phyloP scores from a whole-genome alignment of 1,140 invertebrate species.

The Platyura marginata region DNA sequence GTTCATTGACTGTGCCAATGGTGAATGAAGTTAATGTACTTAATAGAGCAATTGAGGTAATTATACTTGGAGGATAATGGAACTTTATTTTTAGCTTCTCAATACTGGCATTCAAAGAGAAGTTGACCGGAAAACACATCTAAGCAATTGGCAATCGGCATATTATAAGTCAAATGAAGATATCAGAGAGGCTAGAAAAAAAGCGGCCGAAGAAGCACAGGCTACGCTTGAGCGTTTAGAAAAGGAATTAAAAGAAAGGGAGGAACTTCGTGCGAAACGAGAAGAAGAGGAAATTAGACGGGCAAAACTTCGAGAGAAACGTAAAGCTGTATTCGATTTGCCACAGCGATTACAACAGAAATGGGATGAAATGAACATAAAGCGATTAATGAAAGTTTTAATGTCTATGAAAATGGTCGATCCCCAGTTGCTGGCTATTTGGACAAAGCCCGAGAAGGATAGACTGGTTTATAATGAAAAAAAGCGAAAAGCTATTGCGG shows the following conservation, averaged over 20 bases:
- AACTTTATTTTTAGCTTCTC: conserved; percentile 5
- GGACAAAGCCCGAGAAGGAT: conserved; percentile 20
- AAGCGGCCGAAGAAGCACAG: conserved; percentile 12
- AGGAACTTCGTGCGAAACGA: background rate
- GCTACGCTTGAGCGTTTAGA: conserved; percentile 17
- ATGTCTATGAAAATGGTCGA: conserved; percentile 22
- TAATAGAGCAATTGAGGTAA: background rate
- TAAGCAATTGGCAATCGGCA: conserved; percentile 17
- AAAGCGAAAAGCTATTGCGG: conserved; percentile 15
- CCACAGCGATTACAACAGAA: conserved; percentile 6
- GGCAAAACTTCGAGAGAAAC: background rate
- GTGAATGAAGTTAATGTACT: conserved; percentile 12
- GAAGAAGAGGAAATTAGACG: conserved; percentile 2
- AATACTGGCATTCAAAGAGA: conserved; percentile 8
- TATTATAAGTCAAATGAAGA: conserved; percentile 21
- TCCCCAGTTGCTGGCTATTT: conserved; percentile 16
- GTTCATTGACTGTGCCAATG: conserved; percentile 19
- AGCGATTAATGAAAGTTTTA: conserved; percentile 17
- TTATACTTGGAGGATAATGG: too few species aligned
- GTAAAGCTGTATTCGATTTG: background rate
- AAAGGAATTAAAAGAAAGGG: conserved; percentile 6
- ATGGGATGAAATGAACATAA: conserved; percentile 19
- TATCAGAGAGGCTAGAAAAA: conserved; percentile 18
- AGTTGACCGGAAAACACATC: conserved; percentile 14
- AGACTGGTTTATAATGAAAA: conserved; percentile 13